These are phyloP conservation scores for Malurus splendens DNA, from an alignment of 2,797 vertebrate genomes.

Conservation along the genomic window DNA sequence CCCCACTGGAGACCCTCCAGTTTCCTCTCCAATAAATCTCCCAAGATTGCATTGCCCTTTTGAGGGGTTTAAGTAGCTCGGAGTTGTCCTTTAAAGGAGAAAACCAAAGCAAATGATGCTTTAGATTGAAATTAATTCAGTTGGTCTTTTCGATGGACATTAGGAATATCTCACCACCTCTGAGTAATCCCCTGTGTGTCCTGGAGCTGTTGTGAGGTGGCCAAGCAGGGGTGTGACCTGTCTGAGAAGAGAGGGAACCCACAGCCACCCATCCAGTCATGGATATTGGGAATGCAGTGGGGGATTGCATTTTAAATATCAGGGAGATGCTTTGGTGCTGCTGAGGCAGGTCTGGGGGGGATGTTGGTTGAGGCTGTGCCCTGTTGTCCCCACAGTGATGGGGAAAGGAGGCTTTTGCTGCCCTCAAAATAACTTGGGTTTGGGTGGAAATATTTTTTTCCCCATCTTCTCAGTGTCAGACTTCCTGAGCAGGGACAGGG, in stretches of 20 bases:
- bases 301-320: neutral
- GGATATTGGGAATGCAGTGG: neutral
- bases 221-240: neutral
- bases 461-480: neutral
- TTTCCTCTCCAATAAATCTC: neutral
- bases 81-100: slow-evolving; percentile 4
- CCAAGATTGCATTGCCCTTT: neutral
- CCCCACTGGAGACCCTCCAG: neutral
- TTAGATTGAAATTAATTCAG: slow-evolving; percentile 15
- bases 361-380: neutral
- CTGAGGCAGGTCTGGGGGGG: neutral
- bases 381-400: neutral
- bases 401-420: neutral
- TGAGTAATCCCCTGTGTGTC: neutral
- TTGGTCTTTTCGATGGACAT: neutral
- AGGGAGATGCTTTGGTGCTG: neutral
- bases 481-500: accelerated
- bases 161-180: neutral
- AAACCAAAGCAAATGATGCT: neutral
- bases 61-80: neutral
- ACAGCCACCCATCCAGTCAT: neutral
- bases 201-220: neutral
- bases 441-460: neutral
- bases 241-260: neutral
- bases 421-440: neutral